Evolutionary conservation across 2,797 vertebrate species (phyloP), one percentile per base, ranked within the genome.

Genomic region (Avahi laniger): DNA sequence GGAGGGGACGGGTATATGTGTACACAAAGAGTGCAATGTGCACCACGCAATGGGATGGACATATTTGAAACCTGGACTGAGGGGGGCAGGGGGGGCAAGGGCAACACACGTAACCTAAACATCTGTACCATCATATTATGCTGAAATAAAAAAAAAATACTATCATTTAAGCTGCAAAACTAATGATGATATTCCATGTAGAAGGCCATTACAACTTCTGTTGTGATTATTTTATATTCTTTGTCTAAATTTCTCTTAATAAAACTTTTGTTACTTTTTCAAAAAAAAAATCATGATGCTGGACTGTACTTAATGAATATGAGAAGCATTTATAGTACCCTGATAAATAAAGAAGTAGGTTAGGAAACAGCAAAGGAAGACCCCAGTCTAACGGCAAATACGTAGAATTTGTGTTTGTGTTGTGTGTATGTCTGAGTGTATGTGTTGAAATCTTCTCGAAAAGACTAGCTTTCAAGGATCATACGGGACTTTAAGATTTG

Each of bases 341-440:
- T 90, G 14, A 10, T 57, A 88, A 89, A 67, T 46, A 81, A 90
- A 59, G 14, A 52, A 67, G 5, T 3, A 38, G 35, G n/a, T 59
- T 65, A 79, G 28, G 65, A 89, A 93, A 82, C 2, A 73, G 4
- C 28, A 38, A 12, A 15, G 33, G 63, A 26, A 91, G 85, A 61
- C 57, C 0, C 2, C 33, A 82, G 22, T 69, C 10, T 35, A 72
- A 50, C 1, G 38, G 15, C 15, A 50, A 91, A 81, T 46, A 76
- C 43, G 35, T 15, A 72, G 4, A 14, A 43, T 38, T 20, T 59
- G 22, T 3, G 0, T 22, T 0, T 7, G 17, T 28, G 2, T 63
- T 30, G 54, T 54, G 12, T 35, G 33, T 43, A 38, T 91, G 63
- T 30, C 1, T 30, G 6, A 59, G 20, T 30, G 2, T 46, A 11